Percentiles rank a stretch among this genome's conserved stretches.
Evolutionary conservation across 2,113 vertebrate genomes (phyloP).

Genomic region (Agelaius phoeniceus): DNA sequence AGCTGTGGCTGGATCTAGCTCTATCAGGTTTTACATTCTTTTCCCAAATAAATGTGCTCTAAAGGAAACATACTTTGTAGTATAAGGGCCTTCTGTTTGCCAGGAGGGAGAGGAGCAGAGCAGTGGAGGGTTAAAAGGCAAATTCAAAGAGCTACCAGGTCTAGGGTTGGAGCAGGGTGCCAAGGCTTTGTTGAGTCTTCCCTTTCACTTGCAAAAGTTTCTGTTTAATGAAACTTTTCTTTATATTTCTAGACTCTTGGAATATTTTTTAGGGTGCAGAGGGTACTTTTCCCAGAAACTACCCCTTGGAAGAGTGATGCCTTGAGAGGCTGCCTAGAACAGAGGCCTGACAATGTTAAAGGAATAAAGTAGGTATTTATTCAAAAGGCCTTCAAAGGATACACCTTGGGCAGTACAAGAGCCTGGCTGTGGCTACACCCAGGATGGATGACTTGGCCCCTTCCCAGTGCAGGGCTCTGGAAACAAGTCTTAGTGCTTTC

Average conservation of each 20-base stretch:
- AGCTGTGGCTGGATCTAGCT: slow-evolving; percentile 6
- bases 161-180: fast-evolving
- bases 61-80: background rate
- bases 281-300: background rate
- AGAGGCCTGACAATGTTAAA: background rate
- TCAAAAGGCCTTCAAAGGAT: background rate
- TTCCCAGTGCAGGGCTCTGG: background rate
- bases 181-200: background rate
- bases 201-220: background rate
- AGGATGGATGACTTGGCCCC: background rate
- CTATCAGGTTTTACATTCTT: background rate
- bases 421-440: background rate
- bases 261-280: background rate
- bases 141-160: background rate
- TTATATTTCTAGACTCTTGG: background rate
- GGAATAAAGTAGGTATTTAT: background rate
- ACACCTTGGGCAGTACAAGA: background rate
- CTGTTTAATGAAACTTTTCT: background rate
- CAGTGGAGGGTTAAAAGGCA: background rate
- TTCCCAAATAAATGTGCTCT: background rate
- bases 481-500: background rate
- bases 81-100: background rate
- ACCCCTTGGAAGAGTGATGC: background rate
- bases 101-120: background rate
- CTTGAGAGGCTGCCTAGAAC: background rate